phyloP scores from a whole-genome alignment of 1,140 invertebrate genomes.

The Caenorhabditis inopinata region DNA sequence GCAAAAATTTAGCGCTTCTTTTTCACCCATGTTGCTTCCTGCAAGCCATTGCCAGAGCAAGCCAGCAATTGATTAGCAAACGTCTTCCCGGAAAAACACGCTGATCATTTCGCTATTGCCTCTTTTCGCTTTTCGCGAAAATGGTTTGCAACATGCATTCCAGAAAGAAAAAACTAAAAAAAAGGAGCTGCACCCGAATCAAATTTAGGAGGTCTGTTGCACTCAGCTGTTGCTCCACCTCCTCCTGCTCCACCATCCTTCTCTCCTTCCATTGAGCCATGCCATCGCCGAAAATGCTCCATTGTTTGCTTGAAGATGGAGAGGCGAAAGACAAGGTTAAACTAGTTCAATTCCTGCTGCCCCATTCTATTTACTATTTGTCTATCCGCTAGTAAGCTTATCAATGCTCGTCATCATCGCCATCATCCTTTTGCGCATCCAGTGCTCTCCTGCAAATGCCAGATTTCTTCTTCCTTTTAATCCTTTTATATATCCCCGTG shows the following conservation, averaged over 20 bases:
- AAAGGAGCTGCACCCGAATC: background rate
- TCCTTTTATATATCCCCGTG: too few relatives aligned
- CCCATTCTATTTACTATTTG: background rate
- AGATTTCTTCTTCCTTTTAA: too few relatives aligned
- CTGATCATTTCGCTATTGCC: too few relatives aligned
- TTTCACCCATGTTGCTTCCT: too few relatives aligned
- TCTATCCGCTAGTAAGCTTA: too few relatives aligned
- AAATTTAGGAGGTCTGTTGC: slow-evolving; percentile 20
- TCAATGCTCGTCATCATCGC: too few relatives aligned
- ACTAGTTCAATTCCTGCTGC: background rate
- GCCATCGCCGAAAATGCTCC: background rate
- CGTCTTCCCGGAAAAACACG: too few relatives aligned
- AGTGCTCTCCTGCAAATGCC: too few relatives aligned
- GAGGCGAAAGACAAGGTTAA: background rate
- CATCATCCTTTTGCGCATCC: too few relatives aligned
- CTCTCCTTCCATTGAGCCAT: background rate
- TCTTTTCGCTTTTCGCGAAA: background rate
- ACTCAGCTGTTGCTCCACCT: background rate
- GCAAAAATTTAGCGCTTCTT: too few relatives aligned
- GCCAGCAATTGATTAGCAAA: too few relatives aligned
- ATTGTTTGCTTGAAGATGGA: background rate
- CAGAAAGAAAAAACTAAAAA: background rate
- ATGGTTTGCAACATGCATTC: background rate
- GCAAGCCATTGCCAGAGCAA: too few relatives aligned
- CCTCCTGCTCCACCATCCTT: background rate